Base-by-base conservation (phyloP, 2,797 vertebrate genomes). In the Melanotaenia nigrans region DNA sequence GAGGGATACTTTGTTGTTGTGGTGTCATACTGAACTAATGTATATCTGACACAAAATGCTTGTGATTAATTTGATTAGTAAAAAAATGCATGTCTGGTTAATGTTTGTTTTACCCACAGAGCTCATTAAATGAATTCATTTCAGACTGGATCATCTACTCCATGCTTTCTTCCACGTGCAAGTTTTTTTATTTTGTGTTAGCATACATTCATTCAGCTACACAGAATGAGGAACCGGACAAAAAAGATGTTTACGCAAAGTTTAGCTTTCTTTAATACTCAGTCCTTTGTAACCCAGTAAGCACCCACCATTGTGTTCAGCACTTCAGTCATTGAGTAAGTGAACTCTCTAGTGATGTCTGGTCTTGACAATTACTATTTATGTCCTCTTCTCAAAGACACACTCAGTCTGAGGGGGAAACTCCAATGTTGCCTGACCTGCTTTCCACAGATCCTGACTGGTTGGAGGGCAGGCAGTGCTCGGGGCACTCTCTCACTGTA, bases 381-480 rank as follows among this genome's bases (percentile, higher is more conserved):
- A 73, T 85, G 78, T 68, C 68, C 61, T 61, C 7, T 53, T 73
- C 64, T 89, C 70, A 81, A 87, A 85, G 80, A 85, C 62, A 25
- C 68, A 68, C 47, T 71, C 63, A 79, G 81, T 89, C 79, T 86
- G 76, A 79, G 83, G 68, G 84, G 84, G 81, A 81, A 87, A 85
- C 75, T 87, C 82, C 84, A 62, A 54, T 89, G 83, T 89, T 74
- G 78, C 83, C 81, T 90, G 84, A 89, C 90, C 86, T 89, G 85
- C 82, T 91, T 87, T 89, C 68, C 68, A 35, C 76, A 78, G 77
- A 88, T 81, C 74, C 68, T 81, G 77, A 84, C 79, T 83, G 72
- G 70, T 80, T 76, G 20, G 71, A 79, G 75, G 59, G 63, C 72
- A 73, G 28, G 49, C 77, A 36, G 49, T 5, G 36, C 73, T 75